Evolutionary conservation across 1,140 invertebrate species (phyloP).

Genomic region (Drosophila simulans): DNA sequence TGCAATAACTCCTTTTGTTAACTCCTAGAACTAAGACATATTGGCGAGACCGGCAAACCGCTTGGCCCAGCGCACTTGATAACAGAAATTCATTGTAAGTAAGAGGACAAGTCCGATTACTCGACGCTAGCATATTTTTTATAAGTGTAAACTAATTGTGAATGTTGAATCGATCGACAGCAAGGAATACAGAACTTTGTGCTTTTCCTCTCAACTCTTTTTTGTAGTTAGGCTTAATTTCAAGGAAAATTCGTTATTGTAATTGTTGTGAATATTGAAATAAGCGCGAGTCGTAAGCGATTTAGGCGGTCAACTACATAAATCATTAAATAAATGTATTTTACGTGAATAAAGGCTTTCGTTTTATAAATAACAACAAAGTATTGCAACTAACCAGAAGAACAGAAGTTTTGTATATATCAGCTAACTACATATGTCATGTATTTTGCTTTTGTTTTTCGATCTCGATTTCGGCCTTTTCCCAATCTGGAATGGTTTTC

Average conservation of each 20-base stretch:
- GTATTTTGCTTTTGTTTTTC: constrained; percentile 37
- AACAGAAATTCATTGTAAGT: constrained; percentile 36
- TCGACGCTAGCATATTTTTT: constrained; percentile 78
- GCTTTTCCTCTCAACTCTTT: constrained; percentile 77
- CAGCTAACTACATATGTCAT: neutral
- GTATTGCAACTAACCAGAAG: constrained; percentile 13
- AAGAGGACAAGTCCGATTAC: constrained; percentile 34
- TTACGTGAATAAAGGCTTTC: constrained; percentile 74
- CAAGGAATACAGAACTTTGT: constrained; percentile 54
- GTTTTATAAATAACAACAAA: constrained; percentile 41
- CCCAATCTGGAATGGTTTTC: constrained; percentile 86
- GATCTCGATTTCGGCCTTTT: constrained; percentile 82
- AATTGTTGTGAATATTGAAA: constrained; percentile 82
- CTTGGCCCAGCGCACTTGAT: constrained; percentile 50
- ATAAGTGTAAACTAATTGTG: constrained; percentile 76
- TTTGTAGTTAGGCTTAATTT: constrained; percentile 82
- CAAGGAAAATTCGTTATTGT: constrained; percentile 80
- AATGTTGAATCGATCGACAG: constrained; percentile 56
- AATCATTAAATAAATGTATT: constrained; percentile 71
- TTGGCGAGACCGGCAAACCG: constrained; percentile 33
- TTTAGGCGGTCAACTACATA: constrained; percentile 61
- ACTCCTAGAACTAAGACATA: constrained; percentile 48
- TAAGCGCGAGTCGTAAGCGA: constrained; percentile 74
- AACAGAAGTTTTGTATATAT: neutral
- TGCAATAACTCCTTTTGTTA: constrained; percentile 77